Conservation (phyloP, 2,888 invertebrate genomes). For the Oscheius myriophilus region DNA sequence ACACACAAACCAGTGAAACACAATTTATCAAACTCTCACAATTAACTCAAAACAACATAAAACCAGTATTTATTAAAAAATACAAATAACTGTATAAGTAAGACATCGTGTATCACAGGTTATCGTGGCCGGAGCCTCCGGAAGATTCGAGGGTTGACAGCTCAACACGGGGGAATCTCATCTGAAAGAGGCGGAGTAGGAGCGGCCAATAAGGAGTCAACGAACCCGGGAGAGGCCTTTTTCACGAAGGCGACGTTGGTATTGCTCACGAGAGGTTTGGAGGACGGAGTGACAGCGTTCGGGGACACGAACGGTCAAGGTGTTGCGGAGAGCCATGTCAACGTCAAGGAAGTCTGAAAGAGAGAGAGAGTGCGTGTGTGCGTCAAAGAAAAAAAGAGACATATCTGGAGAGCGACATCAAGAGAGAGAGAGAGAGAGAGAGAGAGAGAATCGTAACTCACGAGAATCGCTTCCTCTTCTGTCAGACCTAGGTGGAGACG, state of each 20-base stretch:
- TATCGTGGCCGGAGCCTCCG: conserved; percentile 28
- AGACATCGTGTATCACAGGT: conserved; percentile 13
- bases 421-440: conserved; percentile 26
- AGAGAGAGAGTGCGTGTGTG: background rate
- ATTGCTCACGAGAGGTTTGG: conserved; percentile 54
- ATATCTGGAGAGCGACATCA: conserved; percentile 34
- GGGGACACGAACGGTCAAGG: conserved; percentile 47
- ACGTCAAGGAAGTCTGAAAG: conserved; percentile 49
- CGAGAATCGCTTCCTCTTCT: conserved; percentile 52
- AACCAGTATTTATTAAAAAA: background rate
- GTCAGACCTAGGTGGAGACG: conserved; percentile 41
- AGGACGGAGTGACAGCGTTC: conserved; percentile 56
- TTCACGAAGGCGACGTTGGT: conserved; percentile 50
- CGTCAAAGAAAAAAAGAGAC: background rate
- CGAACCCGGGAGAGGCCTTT: conserved; percentile 36
- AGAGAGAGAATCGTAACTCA: conserved; percentile 26
- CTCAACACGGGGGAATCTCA: conserved; percentile 52
- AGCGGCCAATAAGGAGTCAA: background rate
- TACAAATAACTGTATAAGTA: background rate
- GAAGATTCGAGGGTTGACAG: conserved; percentile 39
- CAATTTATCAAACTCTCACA: too few relatives aligned
- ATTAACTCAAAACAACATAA: background rate
- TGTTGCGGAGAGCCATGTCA: conserved; percentile 42
- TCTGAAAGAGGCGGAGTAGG: conserved; percentile 25
- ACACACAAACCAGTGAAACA: too few relatives aligned